Percentiles rank a stretch among this genome's conserved stretches.
Evolutionary conservation across 2,888 invertebrate species (phyloP).

Genomic region (Lithophane ornitopus): DNA sequence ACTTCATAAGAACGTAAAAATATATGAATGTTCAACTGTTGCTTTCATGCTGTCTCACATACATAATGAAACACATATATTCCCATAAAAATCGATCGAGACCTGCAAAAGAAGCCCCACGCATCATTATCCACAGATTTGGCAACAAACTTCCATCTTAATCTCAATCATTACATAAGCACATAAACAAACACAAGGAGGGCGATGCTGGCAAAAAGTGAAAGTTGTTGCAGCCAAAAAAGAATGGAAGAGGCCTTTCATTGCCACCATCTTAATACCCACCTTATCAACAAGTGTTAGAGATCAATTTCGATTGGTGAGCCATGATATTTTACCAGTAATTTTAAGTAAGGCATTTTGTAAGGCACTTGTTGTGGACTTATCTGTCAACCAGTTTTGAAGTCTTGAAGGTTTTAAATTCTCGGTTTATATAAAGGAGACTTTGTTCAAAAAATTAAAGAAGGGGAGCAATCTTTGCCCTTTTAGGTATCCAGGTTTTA

Average conservation of each 20-base stretch:
- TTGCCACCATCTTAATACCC: slow-evolving; percentile 1
- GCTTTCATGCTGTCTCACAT: not conserved
- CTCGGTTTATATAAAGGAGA: slow-evolving; percentile 14
- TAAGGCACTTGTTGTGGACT: slow-evolving; percentile 61
- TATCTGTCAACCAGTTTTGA: slow-evolving; percentile 52
- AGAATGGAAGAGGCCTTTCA: slow-evolving; percentile 45
- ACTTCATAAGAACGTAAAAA: not conserved
- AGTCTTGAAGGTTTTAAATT: slow-evolving; percentile 44
- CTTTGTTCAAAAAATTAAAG: slow-evolving; percentile 6
- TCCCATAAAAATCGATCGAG: slow-evolving; percentile 1
- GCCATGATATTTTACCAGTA: slow-evolving; percentile 15
- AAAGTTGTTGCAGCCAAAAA: slow-evolving; percentile 60
- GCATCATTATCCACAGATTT: slow-evolving; percentile 13
- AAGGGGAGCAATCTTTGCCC: slow-evolving; percentile 1
- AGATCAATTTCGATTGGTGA: slow-evolving; percentile 22
- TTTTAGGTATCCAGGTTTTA: slow-evolving; percentile 21
- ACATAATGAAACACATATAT: not conserved
- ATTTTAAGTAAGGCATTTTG: slow-evolving; percentile 63
- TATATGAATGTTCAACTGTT: not conserved
- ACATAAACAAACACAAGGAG: slow-evolving; percentile 52
- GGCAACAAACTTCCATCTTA: slow-evolving; percentile 26
- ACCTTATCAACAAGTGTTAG: slow-evolving; percentile 31
- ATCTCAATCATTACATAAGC: slow-evolving; percentile 58
- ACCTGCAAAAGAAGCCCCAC: not conserved
- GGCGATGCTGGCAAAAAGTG: slow-evolving; percentile 65